These are phyloP conservation scores for Steromphala cineraria DNA, from an alignment of 2,888 invertebrate species.

Conservation along the genomic window DNA sequence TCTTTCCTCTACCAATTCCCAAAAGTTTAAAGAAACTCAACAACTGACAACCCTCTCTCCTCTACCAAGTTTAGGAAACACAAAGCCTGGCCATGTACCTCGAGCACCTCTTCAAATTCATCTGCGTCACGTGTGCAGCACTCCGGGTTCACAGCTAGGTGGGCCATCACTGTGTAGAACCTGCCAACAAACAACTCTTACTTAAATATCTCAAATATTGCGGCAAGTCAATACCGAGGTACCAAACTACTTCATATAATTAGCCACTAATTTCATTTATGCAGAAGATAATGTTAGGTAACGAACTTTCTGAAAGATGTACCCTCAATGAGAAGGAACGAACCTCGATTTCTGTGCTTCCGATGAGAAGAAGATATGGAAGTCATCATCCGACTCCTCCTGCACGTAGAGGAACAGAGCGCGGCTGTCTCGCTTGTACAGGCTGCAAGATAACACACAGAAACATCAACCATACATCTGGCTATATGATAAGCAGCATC, in stretches of 20 bases:
- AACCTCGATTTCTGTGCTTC: slow-evolving; percentile 85
- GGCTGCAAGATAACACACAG: slow-evolving; percentile 77
- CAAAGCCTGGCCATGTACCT: slow-evolving; percentile 25
- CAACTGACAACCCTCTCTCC: neutral
- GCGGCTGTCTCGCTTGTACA: slow-evolving; percentile 96
- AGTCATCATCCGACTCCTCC: slow-evolving; percentile 92
- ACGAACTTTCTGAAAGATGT: neutral
- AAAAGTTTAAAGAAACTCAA: neutral
- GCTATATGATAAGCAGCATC: too few relatives aligned
- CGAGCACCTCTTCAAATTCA: slow-evolving; percentile 57
- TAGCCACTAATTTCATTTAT: too few relatives aligned
- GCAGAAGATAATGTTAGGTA: neutral
- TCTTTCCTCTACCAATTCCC: too few relatives aligned
- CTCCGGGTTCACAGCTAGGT: slow-evolving; percentile 92
- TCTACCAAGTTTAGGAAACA: too few relatives aligned
- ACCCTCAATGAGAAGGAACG: neutral
- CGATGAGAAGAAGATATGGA: slow-evolving; percentile 98
- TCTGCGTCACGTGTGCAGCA: slow-evolving; percentile 71
- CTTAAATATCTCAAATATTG: neutral
- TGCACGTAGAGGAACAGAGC: slow-evolving; percentile 97
- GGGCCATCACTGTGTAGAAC: slow-evolving; percentile 89
- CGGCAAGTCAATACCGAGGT: too few relatives aligned
- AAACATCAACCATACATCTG: too few relatives aligned
- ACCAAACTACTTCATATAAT: too few relatives aligned
- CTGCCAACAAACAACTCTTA: slow-evolving; percentile 50